These are phyloP conservation scores for Gallinago stenura DNA, from an alignment of 2,797 vertebrate genomes.

Conservation along the genomic window DNA sequence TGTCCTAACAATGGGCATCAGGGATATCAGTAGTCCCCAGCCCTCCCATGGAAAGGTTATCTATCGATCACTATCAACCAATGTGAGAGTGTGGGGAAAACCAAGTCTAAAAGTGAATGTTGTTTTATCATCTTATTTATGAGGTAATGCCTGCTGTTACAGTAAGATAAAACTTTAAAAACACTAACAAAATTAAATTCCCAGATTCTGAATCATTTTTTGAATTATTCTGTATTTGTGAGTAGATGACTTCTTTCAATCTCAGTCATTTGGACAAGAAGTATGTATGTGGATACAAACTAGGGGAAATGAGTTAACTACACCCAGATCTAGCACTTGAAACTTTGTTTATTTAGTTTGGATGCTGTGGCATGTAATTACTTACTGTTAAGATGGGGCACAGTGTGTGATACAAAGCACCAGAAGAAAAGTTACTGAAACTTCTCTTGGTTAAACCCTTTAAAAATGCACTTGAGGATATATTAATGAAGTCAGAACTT, in stretches of 20 bases:
- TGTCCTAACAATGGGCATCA: background rate
- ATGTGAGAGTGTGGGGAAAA: background rate
- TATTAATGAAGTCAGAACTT: background rate
- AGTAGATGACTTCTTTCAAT: background rate
- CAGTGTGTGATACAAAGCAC: background rate
- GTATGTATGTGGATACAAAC: background rate
- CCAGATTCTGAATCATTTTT: background rate
- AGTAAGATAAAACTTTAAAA: background rate
- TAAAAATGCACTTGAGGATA: background rate
- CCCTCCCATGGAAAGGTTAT: background rate
- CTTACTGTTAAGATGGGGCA: background rate
- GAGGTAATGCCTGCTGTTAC: background rate
- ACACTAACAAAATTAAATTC: background rate
- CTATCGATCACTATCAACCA: background rate
- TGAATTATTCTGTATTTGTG: background rate
- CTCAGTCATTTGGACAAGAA: background rate
- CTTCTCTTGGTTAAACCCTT: background rate
- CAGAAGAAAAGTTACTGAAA: background rate
- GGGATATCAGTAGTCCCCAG: background rate
- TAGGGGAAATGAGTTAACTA: background rate
- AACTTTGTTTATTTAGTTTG: constrained; percentile 7
- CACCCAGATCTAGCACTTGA: background rate
- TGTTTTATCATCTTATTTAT: background rate
- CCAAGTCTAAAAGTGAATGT: background rate
- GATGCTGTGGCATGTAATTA: background rate